phyloP scores from a whole-genome alignment of 2,797 vertebrate genomes.

The Helostoma temminkii region DNA sequence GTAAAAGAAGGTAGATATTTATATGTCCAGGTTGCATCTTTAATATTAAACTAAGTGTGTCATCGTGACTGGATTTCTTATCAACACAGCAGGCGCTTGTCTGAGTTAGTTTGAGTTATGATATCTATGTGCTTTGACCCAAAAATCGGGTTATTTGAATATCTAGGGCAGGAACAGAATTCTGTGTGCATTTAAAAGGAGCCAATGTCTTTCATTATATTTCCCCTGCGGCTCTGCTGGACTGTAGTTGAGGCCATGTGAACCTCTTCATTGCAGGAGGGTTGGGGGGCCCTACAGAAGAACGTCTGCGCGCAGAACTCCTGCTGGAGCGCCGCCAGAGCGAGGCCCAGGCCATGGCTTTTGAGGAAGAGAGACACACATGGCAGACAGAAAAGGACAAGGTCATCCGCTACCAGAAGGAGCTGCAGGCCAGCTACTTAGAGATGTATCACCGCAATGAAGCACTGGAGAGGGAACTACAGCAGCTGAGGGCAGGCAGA shows the following conservation, averaged over 20 bases:
- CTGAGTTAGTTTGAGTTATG: conserved; percentile 32
- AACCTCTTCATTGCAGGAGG: conserved; percentile 66
- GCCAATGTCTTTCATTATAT: conserved; percentile 46
- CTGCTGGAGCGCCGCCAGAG: conserved; percentile 93
- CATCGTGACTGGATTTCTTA: conserved; percentile 28
- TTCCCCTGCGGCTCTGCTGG: conserved; percentile 24
- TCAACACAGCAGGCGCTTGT: conserved; percentile 20
- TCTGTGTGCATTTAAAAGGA: conserved; percentile 38
- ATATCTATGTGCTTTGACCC: conserved; percentile 31
- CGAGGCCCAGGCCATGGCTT: conserved; percentile 91
- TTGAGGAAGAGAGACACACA: conserved; percentile 92
- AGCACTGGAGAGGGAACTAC: conserved; percentile 89
- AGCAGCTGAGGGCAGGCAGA: conserved; percentile 79
- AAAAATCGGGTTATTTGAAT: conserved; percentile 50
- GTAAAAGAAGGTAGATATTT: conserved; percentile 11
- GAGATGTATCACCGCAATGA: conserved; percentile 96
- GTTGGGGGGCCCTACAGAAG: conserved; percentile 77
- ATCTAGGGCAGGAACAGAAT: conserved; percentile 51
- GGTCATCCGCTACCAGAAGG: conserved; percentile 97
- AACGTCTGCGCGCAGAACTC: conserved; percentile 93
- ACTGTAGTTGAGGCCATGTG: conserved; percentile 49
- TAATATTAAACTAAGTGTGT: conserved; percentile 20
- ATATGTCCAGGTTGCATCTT: conserved; percentile 14
- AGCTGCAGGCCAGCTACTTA: conserved; percentile 97
- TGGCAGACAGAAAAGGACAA: conserved; percentile 99